Base-by-base conservation (phyloP, 2,888 invertebrate species). In the Euphydryas editha region DNA sequence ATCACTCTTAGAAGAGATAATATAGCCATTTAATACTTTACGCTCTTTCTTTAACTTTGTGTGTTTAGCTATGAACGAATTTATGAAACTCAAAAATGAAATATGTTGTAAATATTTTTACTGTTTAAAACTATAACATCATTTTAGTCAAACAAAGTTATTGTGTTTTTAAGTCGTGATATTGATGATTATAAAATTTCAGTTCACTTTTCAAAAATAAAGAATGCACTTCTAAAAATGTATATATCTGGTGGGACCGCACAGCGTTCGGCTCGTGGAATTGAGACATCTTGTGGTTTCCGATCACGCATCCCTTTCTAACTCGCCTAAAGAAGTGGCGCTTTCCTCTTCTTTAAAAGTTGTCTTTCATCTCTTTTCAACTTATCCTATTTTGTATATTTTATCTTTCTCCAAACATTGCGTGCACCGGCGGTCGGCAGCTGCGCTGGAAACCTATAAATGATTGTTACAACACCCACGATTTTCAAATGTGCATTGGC, bases 231-330 rank as follows among this genome's bases (percentile, higher is more conserved):
- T 88, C 85, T 85, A 87, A 85, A 87, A 86, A 86, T 86, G 87
- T 86, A 85, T 73, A 67, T 73, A 73, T 75, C 74, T 85, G 84
- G 83, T 82, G 81, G 84, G 92, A 90, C 92, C 92, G 88, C 92
- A 91, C 92, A 91, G 86, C 83, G 83, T 85, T 90, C 79, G 86
- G 84, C 87, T 89, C 87, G 86, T 88, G 89, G 92, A 92, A 92
- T 92, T 92, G 90, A 92, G 92, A 92, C 91, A 92, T 92, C 92
- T 91, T 92, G 92, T 92, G 91, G 92, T 92, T 92, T 92, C 90
- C 90, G 90, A 92, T 91, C 84, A 78, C 78, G 75, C 81, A 80
- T 92, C 92, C 81, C 86, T 86, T 84, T 92, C 84, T 76, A 75
- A 76, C 91, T 74, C 74, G 75, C 69, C 68, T 73, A 75, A 79